Base-by-base conservation (phyloP, 2,113 vertebrate genomes). In the Rhea pennata region DNA sequence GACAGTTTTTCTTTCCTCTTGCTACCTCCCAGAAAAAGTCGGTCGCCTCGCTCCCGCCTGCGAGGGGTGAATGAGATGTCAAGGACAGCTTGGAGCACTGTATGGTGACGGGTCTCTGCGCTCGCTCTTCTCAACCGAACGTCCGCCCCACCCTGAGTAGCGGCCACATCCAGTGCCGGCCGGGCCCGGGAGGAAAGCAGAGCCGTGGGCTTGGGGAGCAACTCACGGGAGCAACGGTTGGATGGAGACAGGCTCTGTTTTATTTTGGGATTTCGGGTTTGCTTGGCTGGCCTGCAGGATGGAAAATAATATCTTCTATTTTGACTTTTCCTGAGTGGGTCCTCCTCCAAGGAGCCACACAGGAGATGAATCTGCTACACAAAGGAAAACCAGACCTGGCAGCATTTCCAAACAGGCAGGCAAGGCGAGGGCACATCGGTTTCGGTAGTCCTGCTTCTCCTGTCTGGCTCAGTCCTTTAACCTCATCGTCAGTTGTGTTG, bases 241-340 rank as follows among this genome's bases (percentile, higher is more conserved):
- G 59, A 48, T 40, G 61, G 64, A 67, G 42, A 56, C 58, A 31
- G 58, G 23, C 73, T 46, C 29, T 31, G 61, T 7, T 79, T 95
- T 87, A 46, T 87, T 61, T 72, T 2, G 53, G 84, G 33, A 50
- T 70, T 84, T 92, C 90, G 58, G 6, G 11, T 69, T 96, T 54
- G 53, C 74, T 93, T 0, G 0, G 22, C 73, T 84, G 80, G 92
- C 62, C 62, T 22, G 54, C 65, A 19, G 76, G 29, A 23, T 48
- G 88, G 92, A 82, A 96, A 95, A 90, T 61, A 6, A 19, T 1
- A 20, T 88, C 85, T 95, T 89, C 70, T 88, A 7, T n/a, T 90
- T 82, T 74, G 85, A 6, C n/a, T 87, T 82, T 61, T 81, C 61
- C 79, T 39, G 44, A 53, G 36, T 33, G 80, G 40, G 6, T 84